These are phyloP conservation scores for Trichechus manatus DNA, from an alignment of 2,113 vertebrate species.

Conservation along the genomic window DNA sequence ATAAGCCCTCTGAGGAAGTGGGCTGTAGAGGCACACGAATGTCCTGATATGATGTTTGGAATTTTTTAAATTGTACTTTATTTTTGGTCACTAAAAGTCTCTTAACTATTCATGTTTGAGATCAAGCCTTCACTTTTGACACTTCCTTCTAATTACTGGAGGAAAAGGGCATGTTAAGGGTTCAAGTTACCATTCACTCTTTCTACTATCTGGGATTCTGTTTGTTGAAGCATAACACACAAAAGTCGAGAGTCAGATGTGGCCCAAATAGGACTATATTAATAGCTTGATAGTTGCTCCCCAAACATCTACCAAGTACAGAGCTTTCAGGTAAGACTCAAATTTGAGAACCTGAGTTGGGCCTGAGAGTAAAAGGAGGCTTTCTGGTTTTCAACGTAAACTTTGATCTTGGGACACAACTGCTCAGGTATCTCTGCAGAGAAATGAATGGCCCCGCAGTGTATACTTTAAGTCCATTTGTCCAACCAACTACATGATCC, in stretches of 20 bases:
- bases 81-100: background rate
- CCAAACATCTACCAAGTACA: background rate
- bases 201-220: background rate
- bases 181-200: background rate
- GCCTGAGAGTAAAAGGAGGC: background rate
- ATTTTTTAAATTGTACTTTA: background rate
- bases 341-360: conserved; percentile 19
- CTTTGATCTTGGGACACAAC: background rate
- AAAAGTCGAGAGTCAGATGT: conserved; percentile 9
- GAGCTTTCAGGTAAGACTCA: background rate
- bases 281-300: background rate
- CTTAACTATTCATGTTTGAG: background rate
- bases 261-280: background rate
- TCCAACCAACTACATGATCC: background rate
- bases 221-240: background rate
- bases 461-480: background rate
- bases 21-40: background rate
- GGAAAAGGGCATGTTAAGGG: background rate
- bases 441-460: background rate
- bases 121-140: background rate
- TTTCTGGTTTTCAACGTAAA: background rate
- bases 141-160: background rate
- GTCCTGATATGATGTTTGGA: background rate
- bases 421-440: background rate
- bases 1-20: background rate